Evolutionary conservation across 2,797 vertebrate genomes (phyloP).

Genomic region (Anguilla megastoma): DNA sequence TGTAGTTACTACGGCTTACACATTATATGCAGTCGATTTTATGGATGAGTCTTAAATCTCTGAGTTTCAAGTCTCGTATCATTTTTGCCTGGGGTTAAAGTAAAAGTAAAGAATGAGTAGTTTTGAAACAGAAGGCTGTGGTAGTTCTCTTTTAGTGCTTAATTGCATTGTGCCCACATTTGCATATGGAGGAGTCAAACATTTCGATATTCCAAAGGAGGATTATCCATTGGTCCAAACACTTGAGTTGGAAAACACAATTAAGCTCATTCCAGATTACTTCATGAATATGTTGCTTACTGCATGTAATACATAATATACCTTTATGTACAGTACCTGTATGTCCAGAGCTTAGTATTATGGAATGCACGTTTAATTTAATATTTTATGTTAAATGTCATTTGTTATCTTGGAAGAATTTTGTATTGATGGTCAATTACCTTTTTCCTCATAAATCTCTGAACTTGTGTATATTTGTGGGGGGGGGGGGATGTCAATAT

Average conservation of each 20-base stretch:
- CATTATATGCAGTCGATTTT: background rate
- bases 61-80: background rate
- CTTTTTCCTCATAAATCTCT: background rate
- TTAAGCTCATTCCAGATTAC: background rate
- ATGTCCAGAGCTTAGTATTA: background rate
- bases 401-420: background rate
- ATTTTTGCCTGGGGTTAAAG: background rate
- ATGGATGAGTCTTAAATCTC: background rate
- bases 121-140: background rate
- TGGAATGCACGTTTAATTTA: background rate
- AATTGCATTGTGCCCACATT: background rate
- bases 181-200: background rate
- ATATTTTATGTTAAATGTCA: background rate
- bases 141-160: background rate
- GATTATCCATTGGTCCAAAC: background rate
- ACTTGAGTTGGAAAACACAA: background rate
- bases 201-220: background rate
- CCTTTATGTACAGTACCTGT: background rate
- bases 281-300: background rate
- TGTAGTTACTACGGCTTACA: background rate
- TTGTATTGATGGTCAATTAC: background rate
- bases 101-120: background rate
- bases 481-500: background rate
- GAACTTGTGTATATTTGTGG: background rate
- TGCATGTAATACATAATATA: background rate